These are phyloP conservation scores for Leucophora obtusa DNA, from an alignment of 2,888 invertebrate genomes.

Conservation along the genomic window DNA sequence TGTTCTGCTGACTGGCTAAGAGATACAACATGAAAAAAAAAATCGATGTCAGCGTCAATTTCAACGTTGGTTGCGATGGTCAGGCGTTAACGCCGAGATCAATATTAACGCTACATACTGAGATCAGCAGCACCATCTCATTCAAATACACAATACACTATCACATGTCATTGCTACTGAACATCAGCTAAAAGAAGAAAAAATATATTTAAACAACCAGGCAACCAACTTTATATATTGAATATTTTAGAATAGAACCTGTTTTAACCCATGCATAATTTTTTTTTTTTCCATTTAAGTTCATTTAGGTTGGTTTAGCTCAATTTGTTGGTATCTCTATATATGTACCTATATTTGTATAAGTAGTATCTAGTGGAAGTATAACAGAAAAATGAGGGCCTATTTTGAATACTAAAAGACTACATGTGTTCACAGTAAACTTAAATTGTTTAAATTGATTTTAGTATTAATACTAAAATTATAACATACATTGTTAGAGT, in stretches of 20 bases:
- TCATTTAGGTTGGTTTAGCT: conserved; percentile 46
- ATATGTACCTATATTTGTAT: background rate
- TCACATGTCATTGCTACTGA: conserved; percentile 64
- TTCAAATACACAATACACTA: conserved; percentile 48
- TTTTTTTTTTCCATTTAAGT: conserved; percentile 21
- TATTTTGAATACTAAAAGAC: background rate
- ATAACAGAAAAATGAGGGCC: conserved; percentile 5
- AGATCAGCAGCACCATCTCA: conserved; percentile 15
- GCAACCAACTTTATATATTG: conserved; percentile 39
- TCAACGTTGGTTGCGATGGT: background rate
- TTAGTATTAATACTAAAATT: conserved; percentile 12
- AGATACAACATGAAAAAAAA: conserved; percentile 7
- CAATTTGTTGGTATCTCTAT: conserved; percentile 26
- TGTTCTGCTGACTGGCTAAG: conserved; percentile 11
- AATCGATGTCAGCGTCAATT: background rate
- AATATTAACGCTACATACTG: conserved; percentile 7
- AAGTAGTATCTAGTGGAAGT: background rate
- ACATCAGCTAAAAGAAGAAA: conserved; percentile 53
- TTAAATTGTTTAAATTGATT: conserved; percentile 57
- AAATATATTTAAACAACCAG: conserved; percentile 34
- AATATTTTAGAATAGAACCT: conserved; percentile 57
- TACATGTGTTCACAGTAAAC: conserved; percentile 45
- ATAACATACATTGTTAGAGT: conserved; percentile 32
- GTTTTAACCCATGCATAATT: conserved; percentile 52
- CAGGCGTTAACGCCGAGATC: background rate